Evolutionary conservation across 1,140 invertebrate species (phyloP), one percentile per base, ranked within the genome.

Genomic region (Telenomus remus): DNA sequence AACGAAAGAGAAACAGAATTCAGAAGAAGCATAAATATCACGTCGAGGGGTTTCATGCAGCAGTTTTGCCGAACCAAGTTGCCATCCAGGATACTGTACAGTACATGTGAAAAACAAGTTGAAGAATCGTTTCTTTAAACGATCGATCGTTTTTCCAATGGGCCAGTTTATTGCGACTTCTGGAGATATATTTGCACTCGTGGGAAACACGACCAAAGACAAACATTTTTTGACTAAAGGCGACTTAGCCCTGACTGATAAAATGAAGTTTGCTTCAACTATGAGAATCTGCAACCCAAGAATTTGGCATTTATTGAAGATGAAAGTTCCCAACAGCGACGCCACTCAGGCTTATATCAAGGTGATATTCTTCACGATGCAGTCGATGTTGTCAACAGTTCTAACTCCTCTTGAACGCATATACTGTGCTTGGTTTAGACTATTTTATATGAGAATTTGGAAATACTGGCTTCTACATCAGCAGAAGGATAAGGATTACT

Each of bases 211-310:
- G 15, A 47, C 65, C 5, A 75, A 75, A 39, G 71, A 71, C 12
- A 71, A 79, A 53, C 76, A 79, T 44, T 57, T 55, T 12, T 16
- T 79, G 8, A 79, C 55, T 13, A 33, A 64, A 64, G 13, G 12
- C 14, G 59, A 78, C 51, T 39, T 74, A 10, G 55, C 65, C 13
- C 11, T 48, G 1, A 50, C 66, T 35, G 70, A 74, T 15, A 74
- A 78, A 15, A 78, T 78, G 64, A 74, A 77, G 63, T 77, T 66
- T 50, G 27, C 44, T 10, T 77, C 75, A 0, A 59, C 44, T 6
- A 11, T 42, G 7, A 68, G 57, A 33, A 15, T 68, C 7, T 53
- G 69, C 46, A n/a, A 78, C 44, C 75, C 69, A 1, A 64, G 64
- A 57, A 64, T 69, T 10, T 57, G 53, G 42, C 12, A 27, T 0